Evolutionary conservation across 1,140 invertebrate genomes (phyloP), one percentile per base, ranked within the genome.

Genomic region (Cephus cinctus): DNA sequence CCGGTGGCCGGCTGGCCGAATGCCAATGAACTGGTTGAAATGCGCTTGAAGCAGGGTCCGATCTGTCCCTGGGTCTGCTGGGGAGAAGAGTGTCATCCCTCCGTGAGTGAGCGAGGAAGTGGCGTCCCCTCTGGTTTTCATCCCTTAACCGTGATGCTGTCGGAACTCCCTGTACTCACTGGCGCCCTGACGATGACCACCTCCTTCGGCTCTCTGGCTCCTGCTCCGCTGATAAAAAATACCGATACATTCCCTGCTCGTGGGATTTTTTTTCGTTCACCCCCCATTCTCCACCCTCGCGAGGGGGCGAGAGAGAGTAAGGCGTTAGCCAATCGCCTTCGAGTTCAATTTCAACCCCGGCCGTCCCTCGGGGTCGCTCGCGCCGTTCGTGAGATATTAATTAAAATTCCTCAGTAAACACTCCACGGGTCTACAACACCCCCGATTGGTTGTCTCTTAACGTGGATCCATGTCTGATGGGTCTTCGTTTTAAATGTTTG

Each of bases 371-470:
- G 44, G 35, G 16, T 23, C n/a, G 27, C 50, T 22, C 16, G 40
- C 50, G 52, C 52, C 51, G n/a, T n/a, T n/a, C n/a, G 25, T 47
- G 57, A 49, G 50, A 56, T 59, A 64, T 69, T 69, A 65, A 67
- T 69, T 65, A 65, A 69, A 65, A 68, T 68, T 68, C 63, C 55
- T 46, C 25, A 1, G 36, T 47, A 50, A 62, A 64, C 65, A 65
- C 53, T 63, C 49, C 42, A 41, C 46, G 27, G 40, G n/a, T n/a
- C n/a, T n/a, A n/a, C n/a, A n/a, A n/a, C n/a, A n/a, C n/a, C n/a
- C 14, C 39, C 41, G 25, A 30, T 39, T n/a, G 41, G 14, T 16
- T 4, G 18, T 14, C 22, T 43, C 34, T 39, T 35, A 43, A 43
- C 40, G 31, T 39, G 9, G 16, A 1, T 11, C 6, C 32, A 4